Evolutionary conservation across 2,113 vertebrate genomes (phyloP).

Genomic region (Camelus dromedarius): DNA sequence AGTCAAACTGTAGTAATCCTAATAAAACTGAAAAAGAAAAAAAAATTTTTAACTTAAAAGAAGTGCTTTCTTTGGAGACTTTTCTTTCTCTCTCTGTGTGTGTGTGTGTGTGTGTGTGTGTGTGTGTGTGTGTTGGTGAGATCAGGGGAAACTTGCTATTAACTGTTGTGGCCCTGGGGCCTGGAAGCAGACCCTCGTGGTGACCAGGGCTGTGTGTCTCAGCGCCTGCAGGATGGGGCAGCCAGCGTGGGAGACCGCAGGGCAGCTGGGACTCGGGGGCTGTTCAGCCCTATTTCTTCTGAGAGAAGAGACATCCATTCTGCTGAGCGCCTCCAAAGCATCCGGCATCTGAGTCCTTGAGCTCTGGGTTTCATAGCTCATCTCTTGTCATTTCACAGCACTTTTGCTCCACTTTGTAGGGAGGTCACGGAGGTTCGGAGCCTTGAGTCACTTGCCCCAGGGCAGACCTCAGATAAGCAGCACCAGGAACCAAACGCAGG

Average conservation of each 20-base stretch:
- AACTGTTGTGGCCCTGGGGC: rapidly evolving
- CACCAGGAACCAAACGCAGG: background rate
- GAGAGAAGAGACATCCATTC: background rate
- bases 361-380: background rate
- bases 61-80: background rate
- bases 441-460: background rate
- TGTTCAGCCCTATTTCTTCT: background rate
- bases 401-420: background rate
- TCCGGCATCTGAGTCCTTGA: background rate
- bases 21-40: too few species aligned
- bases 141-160: background rate
- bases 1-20: too few species aligned
- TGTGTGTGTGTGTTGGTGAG: background rate
- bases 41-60: too few species aligned
- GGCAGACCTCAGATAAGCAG: background rate
- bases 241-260: background rate
- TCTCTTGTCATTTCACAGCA: background rate
- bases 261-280: background rate
- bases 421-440: background rate
- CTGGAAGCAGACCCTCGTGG: background rate
- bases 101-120: background rate
- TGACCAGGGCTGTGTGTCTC: background rate
- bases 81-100: background rate
- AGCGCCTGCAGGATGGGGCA: rapidly evolving
- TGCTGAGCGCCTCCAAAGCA: background rate